These are phyloP conservation scores for Oligia fasciuncula DNA, from an alignment of 2,888 invertebrate species.

Conservation along the genomic window DNA sequence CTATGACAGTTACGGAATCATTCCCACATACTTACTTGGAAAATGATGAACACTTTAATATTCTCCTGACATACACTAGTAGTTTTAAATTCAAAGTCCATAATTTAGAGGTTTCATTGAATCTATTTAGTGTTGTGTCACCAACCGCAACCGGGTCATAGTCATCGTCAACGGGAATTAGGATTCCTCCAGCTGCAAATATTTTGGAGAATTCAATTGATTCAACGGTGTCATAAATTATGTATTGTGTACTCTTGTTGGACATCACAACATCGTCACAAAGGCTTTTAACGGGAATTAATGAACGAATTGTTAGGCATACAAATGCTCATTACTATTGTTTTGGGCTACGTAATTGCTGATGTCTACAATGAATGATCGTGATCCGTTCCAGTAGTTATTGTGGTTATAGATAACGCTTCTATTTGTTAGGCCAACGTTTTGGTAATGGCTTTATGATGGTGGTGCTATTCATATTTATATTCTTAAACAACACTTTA, in stretches of 20 bases:
- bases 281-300: conserved; percentile 13
- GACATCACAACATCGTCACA: background rate
- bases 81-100: conserved; percentile 14
- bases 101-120: conserved; percentile 3
- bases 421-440: conserved; percentile 7
- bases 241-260: conserved; percentile 22
- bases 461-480: background rate
- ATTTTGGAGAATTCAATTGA: conserved; percentile 24
- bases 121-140: conserved; percentile 29
- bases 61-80: conserved; percentile 18
- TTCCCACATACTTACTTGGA: background rate
- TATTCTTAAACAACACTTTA: background rate
- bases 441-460: background rate
- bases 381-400: background rate
- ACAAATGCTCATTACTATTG: conserved; percentile 40
- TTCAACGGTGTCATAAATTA: conserved; percentile 21
- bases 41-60: conserved; percentile 28
- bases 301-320: conserved; percentile 23
- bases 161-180: conserved; percentile 1
- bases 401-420: conserved; percentile 14
- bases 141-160: conserved; percentile 13
- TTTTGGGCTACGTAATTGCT: conserved; percentile 12
- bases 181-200: background rate
- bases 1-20: background rate
- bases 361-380: conserved; percentile 14